Evolutionary conservation across 2,797 vertebrate species (phyloP).

Genomic region (Diceros bicornis): DNA sequence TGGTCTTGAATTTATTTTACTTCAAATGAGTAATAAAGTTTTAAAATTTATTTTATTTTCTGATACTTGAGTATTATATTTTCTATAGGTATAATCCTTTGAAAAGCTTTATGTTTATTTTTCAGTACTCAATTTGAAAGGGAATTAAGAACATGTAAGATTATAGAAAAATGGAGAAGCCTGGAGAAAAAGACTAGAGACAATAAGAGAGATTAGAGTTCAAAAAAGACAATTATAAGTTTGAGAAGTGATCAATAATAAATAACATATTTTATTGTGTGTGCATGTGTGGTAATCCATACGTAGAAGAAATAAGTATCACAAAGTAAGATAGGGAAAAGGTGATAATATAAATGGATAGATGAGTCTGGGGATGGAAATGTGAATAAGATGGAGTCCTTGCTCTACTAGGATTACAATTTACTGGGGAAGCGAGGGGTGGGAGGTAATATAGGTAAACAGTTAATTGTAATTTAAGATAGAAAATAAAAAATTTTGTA

Average conservation of each 20-base stretch:
- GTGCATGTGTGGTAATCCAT: not conserved
- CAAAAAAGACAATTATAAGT: not conserved
- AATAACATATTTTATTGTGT: not conserved
- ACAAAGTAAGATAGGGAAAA: not conserved
- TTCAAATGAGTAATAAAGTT: constrained; percentile 17
- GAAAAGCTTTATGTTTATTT: constrained; percentile 2
- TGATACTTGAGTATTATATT: not conserved
- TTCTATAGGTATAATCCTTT: not conserved
- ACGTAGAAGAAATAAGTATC: not conserved
- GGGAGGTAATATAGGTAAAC: not conserved
- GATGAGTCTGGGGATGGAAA: not conserved
- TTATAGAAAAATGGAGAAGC: not conserved
- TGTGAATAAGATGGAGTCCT: not conserved
- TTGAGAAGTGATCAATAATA: constrained; percentile 23
- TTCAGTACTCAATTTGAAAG: constrained; percentile 5
- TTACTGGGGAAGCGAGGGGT: not conserved
- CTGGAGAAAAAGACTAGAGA: not conserved
- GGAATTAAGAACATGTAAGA: not conserved
- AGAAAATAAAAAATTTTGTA: not conserved
- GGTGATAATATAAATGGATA: not conserved
- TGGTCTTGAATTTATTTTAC: constrained; percentile 37
- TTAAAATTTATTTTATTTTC: constrained; percentile 36
- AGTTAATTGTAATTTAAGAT: not conserved
- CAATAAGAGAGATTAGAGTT: not conserved
- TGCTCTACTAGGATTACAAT: not conserved